Percentiles rank a stretch among this genome's conserved stretches.
Conservation (phyloP, 2,888 invertebrate species). For the Apamea monoglypha region DNA sequence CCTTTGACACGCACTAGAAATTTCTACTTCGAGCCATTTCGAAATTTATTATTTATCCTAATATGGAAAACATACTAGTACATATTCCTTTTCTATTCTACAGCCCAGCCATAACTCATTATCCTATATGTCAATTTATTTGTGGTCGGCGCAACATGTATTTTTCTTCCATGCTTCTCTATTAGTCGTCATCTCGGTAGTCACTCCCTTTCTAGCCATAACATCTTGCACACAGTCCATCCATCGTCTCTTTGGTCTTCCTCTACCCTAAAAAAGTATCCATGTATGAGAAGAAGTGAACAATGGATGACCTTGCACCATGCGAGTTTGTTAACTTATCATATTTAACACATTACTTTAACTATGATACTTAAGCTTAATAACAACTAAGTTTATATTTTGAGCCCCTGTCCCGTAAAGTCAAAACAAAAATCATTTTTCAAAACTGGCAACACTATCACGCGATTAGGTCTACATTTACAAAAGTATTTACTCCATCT, state of each 20-base stretch:
- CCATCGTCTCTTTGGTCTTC: no score
- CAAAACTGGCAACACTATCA: constrained; percentile 29
- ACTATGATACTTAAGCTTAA: not conserved
- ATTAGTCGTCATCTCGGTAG: no score
- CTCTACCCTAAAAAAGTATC: not conserved
- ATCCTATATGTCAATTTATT: no score
- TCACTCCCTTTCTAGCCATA: no score
- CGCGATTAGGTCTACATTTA: constrained; percentile 18
- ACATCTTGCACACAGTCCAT: no score
- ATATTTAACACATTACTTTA: not conserved
- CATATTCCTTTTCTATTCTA: no score
- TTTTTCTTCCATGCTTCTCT: no score
- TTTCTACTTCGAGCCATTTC: not conserved
- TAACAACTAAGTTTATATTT: not conserved
- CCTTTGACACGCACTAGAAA: not conserved
- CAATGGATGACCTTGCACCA: no score
- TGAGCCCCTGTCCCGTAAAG: no score
- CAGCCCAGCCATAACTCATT: no score
- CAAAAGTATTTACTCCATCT: constrained; percentile 34
- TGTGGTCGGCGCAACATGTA: no score
- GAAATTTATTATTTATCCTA: not conserved
- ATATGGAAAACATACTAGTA: no score
- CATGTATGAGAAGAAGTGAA: not conserved
- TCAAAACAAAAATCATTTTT: not conserved
- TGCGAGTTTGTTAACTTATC: not conserved